Conservation (phyloP, 2,797 vertebrate genomes). For the Anguilla pacifica region DNA sequence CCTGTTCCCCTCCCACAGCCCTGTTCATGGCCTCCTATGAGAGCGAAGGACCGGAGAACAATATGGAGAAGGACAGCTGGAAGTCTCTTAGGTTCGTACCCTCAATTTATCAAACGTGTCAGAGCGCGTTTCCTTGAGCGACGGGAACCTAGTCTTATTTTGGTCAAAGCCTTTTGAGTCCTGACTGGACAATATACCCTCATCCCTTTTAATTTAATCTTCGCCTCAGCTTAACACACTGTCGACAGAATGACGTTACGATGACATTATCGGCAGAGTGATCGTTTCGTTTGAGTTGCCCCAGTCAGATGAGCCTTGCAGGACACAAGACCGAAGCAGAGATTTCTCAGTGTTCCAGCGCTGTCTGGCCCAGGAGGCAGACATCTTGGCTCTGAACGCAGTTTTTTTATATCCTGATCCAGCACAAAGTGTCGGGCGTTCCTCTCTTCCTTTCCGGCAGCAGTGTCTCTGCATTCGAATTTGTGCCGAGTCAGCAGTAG, state of each 20-base stretch:
- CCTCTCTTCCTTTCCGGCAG: constrained; percentile 37
- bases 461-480: constrained; percentile 50
- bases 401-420: constrained; percentile 45
- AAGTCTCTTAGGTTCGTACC: constrained; percentile 87
- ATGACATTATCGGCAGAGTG: background rate
- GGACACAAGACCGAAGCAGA: background rate
- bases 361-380: constrained; percentile 36
- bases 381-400: constrained; percentile 36
- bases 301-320: background rate
- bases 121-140: background rate
- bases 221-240: background rate
- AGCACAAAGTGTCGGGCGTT: background rate
- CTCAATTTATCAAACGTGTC: constrained; percentile 49
- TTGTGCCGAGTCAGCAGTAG: constrained; percentile 47
- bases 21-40: constrained; percentile 92
- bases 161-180: background rate
- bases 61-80: constrained; percentile 94
- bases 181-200: background rate
- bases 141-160: background rate
- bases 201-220: background rate
- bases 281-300: background rate
- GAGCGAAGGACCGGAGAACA: constrained; percentile 92
- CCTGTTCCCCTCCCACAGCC: constrained; percentile 66
- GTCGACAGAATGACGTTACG: no score
- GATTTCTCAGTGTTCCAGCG: constrained; percentile 22